Percentiles rank a stretch among this genome's conserved stretches.
Conservation (phyloP, 2,888 invertebrate species). For the Lobophora halterata region DNA sequence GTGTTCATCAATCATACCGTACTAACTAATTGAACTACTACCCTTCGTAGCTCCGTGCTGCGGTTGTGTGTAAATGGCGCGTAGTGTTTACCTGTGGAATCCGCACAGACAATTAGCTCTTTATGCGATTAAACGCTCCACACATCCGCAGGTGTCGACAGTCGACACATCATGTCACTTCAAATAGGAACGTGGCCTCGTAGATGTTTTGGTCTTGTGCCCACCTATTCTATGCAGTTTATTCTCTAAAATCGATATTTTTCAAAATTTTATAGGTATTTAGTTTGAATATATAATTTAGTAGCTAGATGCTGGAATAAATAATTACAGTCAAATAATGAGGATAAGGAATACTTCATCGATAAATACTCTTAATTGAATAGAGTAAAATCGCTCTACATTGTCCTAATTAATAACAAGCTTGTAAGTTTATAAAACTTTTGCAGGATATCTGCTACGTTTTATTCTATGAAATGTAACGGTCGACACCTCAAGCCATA, state of each 20-base stretch:
- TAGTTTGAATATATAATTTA: too few relatives aligned
- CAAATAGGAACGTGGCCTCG: conserved; percentile 43
- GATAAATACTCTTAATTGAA: too few relatives aligned
- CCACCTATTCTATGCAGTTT: not conserved
- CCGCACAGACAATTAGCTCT: conserved; percentile 77
- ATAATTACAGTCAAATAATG: too few relatives aligned
- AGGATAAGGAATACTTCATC: too few relatives aligned
- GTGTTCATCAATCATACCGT: too few relatives aligned
- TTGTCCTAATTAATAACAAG: too few relatives aligned
- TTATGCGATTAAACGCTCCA: conserved; percentile 71
- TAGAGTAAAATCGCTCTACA: too few relatives aligned
- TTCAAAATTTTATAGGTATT: not conserved
- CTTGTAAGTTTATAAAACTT: too few relatives aligned
- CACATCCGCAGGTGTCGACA: conserved; percentile 60
- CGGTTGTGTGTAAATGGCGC: conserved; percentile 52
- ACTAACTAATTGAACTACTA: conserved; percentile 18
- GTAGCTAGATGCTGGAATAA: too few relatives aligned
- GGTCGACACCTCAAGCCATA: too few relatives aligned
- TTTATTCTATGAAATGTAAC: too few relatives aligned
- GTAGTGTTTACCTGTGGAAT: conserved; percentile 77
- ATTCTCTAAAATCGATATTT: not conserved
- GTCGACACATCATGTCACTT: conserved; percentile 38
- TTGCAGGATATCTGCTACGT: too few relatives aligned
- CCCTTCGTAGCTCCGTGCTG: conserved; percentile 35
- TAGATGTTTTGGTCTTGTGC: conserved; percentile 29